phyloP scores from a whole-genome alignment of 2,797 vertebrate genomes.

The Odontamblyopus lacepedii region DNA sequence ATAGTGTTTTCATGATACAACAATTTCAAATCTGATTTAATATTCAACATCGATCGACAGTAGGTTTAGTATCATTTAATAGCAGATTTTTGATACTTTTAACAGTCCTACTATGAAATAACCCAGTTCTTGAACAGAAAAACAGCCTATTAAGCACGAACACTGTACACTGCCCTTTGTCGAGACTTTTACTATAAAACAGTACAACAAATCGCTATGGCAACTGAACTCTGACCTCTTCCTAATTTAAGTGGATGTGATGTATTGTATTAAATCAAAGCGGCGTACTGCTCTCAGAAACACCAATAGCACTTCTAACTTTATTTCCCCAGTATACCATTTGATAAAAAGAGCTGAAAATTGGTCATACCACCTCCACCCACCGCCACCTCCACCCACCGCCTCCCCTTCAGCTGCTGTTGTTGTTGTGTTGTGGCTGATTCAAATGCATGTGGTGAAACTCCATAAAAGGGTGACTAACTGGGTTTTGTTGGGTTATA shows the following conservation, averaged over 20 bases:
- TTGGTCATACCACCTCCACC: not conserved
- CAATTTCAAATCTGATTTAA: no score
- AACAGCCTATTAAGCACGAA: no score
- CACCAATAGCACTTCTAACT: not conserved
- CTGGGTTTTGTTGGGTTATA: not conserved
- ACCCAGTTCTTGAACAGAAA: no score
- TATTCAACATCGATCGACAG: no score
- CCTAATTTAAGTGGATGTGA: not conserved
- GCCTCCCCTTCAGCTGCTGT: not conserved
- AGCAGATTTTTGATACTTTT: no score
- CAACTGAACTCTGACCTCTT: not conserved
- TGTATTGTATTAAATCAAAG: not conserved
- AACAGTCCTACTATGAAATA: no score
- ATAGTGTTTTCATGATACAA: no score
- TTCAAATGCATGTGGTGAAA: not conserved
- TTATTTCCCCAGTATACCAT: not conserved
- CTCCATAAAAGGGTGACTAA: not conserved
- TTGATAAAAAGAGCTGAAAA: not conserved
- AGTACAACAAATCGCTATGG: not conserved
- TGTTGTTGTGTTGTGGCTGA: not conserved
- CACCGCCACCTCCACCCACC: not conserved
- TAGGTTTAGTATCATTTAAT: no score
- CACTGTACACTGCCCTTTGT: no score
- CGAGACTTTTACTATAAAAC: not conserved
- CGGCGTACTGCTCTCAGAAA: not conserved